phyloP scores from a whole-genome alignment of 1,140 invertebrate species.

The Marisa cornuarietis region DNA sequence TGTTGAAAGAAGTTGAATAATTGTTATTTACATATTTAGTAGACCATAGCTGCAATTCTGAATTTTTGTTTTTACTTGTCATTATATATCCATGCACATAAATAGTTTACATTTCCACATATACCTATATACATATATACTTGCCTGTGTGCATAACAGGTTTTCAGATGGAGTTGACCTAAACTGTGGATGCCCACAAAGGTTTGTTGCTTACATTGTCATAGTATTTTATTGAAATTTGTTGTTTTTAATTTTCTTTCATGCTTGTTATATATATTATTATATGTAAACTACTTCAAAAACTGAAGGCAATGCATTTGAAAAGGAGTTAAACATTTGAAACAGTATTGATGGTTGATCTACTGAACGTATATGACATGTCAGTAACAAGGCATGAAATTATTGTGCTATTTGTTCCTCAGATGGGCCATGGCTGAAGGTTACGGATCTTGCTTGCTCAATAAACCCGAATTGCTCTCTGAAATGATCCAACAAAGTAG shows the following conservation, averaged over 20 bases:
- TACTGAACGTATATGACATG: background rate
- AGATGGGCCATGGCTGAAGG: constrained; percentile 91
- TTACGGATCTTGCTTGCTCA: constrained; percentile 86
- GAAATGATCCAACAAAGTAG: constrained; percentile 82
- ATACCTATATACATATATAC: no score
- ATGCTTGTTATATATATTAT: background rate
- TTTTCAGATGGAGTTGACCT: constrained; percentile 91
- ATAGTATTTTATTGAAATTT: background rate
- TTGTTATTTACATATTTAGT: no score
- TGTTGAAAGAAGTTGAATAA: no score
- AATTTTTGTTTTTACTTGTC: no score
- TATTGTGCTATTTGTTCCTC: constrained; percentile 7
- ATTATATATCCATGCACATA: background rate
- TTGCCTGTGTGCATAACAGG: constrained; percentile 62
- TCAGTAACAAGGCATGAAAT: background rate
- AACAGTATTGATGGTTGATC: background rate
- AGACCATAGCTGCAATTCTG: no score
- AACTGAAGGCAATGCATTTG: background rate
- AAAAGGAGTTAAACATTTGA: background rate
- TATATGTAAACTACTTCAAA: no score
- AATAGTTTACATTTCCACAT: background rate
- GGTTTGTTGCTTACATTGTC: constrained; percentile 55
- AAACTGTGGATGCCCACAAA: constrained; percentile 97
- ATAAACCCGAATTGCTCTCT: constrained; percentile 82
- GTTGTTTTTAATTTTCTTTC: background rate